Conservation (phyloP, 1,140 invertebrate species). For the Heliconius hewitsoni region DNA sequence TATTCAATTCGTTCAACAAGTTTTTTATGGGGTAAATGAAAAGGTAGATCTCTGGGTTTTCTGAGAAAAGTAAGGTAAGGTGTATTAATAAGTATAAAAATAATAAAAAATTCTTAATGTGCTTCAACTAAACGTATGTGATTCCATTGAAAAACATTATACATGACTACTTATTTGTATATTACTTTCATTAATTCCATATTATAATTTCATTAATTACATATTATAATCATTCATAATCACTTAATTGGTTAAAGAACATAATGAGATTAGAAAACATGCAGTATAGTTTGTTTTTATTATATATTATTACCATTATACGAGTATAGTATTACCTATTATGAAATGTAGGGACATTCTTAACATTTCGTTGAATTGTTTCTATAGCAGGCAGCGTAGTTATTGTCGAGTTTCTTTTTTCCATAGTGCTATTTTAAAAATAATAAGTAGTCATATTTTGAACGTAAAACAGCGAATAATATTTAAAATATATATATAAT, state of each 20-base stretch:
- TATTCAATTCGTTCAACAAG: slow-evolving; percentile 82
- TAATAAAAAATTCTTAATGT: neutral
- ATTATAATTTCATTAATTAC: too few species aligned
- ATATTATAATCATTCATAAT: too few species aligned
- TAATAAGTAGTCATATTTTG: neutral
- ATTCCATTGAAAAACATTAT: too few species aligned
- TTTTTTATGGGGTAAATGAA: slow-evolving; percentile 83
- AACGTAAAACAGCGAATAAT: neutral
- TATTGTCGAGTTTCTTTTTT: slow-evolving; percentile 40
- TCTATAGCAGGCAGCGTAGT: slow-evolving; percentile 66
- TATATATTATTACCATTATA: neutral
- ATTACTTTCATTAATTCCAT: too few species aligned
- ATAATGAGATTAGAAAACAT: too few species aligned
- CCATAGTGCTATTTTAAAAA: slow-evolving; percentile 35
- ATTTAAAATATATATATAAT: neutral
- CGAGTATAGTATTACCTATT: slow-evolving; percentile 44
- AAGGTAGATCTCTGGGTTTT: slow-evolving; percentile 76
- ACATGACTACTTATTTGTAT: too few species aligned
- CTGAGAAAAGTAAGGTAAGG: slow-evolving; percentile 56
- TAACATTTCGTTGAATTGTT: slow-evolving; percentile 66
- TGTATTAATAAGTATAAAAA: neutral
- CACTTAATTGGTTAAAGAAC: too few species aligned
- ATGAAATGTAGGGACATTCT: slow-evolving; percentile 54
- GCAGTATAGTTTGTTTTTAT: too few species aligned
- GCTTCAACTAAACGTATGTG: neutral